phyloP scores from a whole-genome alignment of 1,140 invertebrate species.

The Drosophila kanapiae region DNA sequence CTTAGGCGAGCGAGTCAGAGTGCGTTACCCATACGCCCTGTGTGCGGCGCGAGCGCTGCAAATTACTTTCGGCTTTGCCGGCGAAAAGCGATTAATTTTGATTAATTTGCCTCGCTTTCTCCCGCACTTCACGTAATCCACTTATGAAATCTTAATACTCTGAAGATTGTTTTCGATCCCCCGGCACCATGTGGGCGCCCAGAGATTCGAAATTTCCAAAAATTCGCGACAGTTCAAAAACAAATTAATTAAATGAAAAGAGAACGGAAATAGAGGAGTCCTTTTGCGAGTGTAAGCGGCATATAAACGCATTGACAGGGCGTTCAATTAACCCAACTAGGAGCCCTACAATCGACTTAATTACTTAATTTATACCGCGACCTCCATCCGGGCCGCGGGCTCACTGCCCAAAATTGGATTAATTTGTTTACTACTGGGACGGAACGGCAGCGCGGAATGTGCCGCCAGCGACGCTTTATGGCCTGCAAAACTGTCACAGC shows the following conservation, averaged over 20 bases:
- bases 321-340: conserved; percentile 69
- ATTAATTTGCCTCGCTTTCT: conserved; percentile 61
- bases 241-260: conserved; percentile 41
- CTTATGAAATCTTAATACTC: conserved; percentile 54
- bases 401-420: conserved; percentile 70
- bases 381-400: conserved; percentile 3
- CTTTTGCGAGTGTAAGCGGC: conserved; percentile 34
- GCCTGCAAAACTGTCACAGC: conserved; percentile 23
- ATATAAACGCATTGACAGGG: conserved; percentile 77
- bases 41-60: conserved; percentile 44
- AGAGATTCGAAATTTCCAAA: conserved; percentile 1
- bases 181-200: conserved; percentile 42
- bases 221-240: conserved; percentile 10
- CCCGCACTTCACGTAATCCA: conserved; percentile 44
- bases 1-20: conserved; percentile 13
- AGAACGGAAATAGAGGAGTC: conserved; percentile 15
- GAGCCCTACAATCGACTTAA: conserved; percentile 55
- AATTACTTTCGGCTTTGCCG: conserved; percentile 70
- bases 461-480: conserved; percentile 35
- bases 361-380: conserved; percentile 79
- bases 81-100: conserved; percentile 76
- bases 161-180: conserved; percentile 44
- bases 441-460: conserved; percentile 17
- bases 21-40: conserved; percentile 72
- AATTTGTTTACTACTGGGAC: conserved; percentile 72